Percentiles rank a stretch among this genome's conserved stretches.
phyloP scores from a whole-genome alignment of 2,797 vertebrate species.

The Crotalus adamanteus region DNA sequence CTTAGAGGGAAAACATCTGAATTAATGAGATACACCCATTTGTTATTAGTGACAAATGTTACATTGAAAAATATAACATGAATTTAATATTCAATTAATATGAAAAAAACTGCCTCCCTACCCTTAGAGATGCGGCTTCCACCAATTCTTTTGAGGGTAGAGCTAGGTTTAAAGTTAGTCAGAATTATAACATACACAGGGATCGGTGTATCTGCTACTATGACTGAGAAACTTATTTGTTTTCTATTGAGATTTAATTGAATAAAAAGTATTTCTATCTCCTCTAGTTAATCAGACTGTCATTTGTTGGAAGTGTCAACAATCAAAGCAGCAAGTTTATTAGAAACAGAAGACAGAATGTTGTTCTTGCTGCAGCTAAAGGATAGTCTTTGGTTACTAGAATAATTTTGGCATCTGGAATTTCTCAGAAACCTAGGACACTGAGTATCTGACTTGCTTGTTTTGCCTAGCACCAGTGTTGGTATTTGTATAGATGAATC shows the following conservation, averaged over 20 bases:
- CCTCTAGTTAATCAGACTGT: slow-evolving; percentile 38
- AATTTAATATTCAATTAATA: background rate
- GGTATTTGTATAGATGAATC: slow-evolving; percentile 43
- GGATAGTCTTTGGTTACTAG: slow-evolving; percentile 33
- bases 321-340: slow-evolving; percentile 45
- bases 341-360: slow-evolving; percentile 62
- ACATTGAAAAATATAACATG: background rate
- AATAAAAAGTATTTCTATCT: slow-evolving; percentile 23
- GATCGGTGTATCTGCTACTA: background rate
- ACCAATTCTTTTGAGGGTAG: slow-evolving; percentile 3
- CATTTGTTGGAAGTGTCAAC: slow-evolving; percentile 39
- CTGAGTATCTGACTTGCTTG: slow-evolving; percentile 45
- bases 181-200: background rate
- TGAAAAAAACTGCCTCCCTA: background rate
- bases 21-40: background rate
- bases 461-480: slow-evolving; percentile 41
- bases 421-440: slow-evolving; percentile 48
- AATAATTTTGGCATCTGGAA: slow-evolving; percentile 41
- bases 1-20: background rate
- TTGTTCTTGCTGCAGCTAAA: slow-evolving; percentile 36
- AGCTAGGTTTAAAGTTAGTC: background rate
- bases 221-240: background rate
- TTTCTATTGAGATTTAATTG: slow-evolving; percentile 44
- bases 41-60: background rate
- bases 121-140: background rate